Base-by-base conservation (phyloP, 2,888 invertebrate species). In the Volucella inanis region DNA sequence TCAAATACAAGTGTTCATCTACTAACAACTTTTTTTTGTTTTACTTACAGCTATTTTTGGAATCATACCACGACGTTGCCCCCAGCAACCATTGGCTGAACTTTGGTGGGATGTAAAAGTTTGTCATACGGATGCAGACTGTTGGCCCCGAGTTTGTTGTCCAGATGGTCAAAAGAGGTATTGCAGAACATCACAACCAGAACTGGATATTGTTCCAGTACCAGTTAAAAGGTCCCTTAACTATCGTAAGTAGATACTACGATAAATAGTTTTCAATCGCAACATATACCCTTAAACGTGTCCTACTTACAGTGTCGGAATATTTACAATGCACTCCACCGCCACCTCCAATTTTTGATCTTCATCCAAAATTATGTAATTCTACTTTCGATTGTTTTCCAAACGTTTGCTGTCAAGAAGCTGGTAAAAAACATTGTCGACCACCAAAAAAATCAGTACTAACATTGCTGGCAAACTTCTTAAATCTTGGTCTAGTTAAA, bases 321-420 rank as follows among this genome's bases (percentile, higher is more conserved):
- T 96, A 95, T 89, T 92, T 96, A 88, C 96, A 96, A 90, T 96
- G 96, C 89, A 95, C 96, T 14, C 93, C 95, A 50, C 93, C 94
- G 1, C 94, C 94, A 9, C 95, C 96, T 8, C 94, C 95, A 14
- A 92, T 94, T 86, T 93, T 94, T 79, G 96, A 96, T 91, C 89
- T 95, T 70, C 95, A 96, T 91, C 95, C 96, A 1, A 95, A 95
- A 89, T 92, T 93, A 38, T 96, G 96, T 90, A 94, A 94, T 83
- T 94, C 94, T 8, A 94, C 94, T 12, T 93, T 96, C 3, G 96
- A 96, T 90, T 96, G 96, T 90, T 96, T 96, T 90, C 96, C 96
- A 8, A 96, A 96, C 91, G 92, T 96, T 79, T 96, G 96, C 90
- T 96, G 96, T 86, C 96, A 96, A 87, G 96, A 96, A 91, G 94